Conservation (phyloP, 2,797 vertebrate species). For the Rhabdomys pumilio region DNA sequence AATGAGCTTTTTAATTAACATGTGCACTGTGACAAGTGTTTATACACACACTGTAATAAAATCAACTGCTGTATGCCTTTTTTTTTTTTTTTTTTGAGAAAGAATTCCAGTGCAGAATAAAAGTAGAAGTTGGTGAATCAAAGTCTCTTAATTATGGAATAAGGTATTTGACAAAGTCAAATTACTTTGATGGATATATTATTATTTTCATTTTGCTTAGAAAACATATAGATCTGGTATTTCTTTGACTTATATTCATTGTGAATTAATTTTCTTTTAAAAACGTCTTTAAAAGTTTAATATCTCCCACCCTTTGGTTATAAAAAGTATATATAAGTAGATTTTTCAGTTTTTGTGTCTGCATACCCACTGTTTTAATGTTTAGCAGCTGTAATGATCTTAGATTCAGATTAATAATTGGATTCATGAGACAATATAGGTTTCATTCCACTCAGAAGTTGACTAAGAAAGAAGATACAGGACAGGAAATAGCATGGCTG, state of each 20-base stretch:
- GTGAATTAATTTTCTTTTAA: slow-evolving; percentile 51
- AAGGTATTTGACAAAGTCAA: slow-evolving; percentile 32
- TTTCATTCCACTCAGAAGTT: background rate
- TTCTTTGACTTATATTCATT: slow-evolving; percentile 53
- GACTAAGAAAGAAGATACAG: background rate
- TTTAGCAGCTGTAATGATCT: background rate
- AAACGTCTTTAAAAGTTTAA: slow-evolving; percentile 17
- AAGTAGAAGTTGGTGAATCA: slow-evolving; percentile 12
- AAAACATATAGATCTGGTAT: background rate
- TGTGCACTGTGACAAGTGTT: background rate
- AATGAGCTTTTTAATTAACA: background rate
- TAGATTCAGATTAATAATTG: background rate
- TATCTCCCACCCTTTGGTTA: background rate
- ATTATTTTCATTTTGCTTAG: slow-evolving; percentile 60
- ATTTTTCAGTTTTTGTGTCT: slow-evolving; percentile 13
- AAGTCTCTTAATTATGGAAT: slow-evolving; percentile 52
- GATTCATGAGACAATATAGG: background rate
- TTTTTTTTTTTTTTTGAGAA: background rate
- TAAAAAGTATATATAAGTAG: background rate
- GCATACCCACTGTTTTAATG: background rate
- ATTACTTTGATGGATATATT: slow-evolving; percentile 25
- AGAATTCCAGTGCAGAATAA: slow-evolving; percentile 48
- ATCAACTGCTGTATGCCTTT: background rate
- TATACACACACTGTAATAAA: background rate
- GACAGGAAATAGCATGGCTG: background rate